phyloP scores from a whole-genome alignment of 2,113 vertebrate species.

The Heliornis fulica region DNA sequence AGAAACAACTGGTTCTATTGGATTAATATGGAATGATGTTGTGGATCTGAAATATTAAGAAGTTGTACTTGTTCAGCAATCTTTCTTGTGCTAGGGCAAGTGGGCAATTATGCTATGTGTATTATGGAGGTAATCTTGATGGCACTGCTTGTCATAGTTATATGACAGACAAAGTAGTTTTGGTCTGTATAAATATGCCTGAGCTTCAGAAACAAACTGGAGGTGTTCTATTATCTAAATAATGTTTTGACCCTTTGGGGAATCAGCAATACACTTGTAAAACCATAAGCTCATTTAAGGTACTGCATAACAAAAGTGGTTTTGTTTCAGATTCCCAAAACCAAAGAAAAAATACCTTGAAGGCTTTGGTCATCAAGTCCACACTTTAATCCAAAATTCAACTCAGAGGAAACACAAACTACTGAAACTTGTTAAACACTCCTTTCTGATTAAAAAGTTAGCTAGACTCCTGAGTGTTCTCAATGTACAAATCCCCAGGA shows the following conservation, averaged over 20 bases:
- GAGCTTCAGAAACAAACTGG: neutral
- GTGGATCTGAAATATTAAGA: neutral
- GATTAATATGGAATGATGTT: neutral
- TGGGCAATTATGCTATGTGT: neutral
- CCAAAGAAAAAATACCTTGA: neutral
- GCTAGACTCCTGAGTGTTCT: neutral
- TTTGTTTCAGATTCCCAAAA: neutral
- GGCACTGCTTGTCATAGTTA: neutral
- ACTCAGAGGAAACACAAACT: neutral
- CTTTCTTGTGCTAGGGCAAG: neutral
- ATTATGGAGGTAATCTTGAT: neutral
- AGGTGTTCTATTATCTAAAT: neutral
- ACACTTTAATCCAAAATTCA: neutral
- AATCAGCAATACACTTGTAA: neutral
- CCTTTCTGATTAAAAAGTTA: neutral
- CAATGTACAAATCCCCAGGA: neutral
- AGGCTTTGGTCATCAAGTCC: neutral
- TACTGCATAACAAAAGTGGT: neutral
- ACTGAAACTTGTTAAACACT: neutral
- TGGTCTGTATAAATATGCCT: neutral
- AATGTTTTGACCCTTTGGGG: neutral
- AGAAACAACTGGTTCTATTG: neutral
- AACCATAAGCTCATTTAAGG: neutral
- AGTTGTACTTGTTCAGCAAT: neutral
- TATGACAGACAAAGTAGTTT: neutral